A percentile compares a stretch with the other conserved stretches of the same genome.
These are phyloP conservation scores for Coleophora deauratella DNA, from an alignment of 2,888 invertebrate species.

Conservation along the genomic window DNA sequence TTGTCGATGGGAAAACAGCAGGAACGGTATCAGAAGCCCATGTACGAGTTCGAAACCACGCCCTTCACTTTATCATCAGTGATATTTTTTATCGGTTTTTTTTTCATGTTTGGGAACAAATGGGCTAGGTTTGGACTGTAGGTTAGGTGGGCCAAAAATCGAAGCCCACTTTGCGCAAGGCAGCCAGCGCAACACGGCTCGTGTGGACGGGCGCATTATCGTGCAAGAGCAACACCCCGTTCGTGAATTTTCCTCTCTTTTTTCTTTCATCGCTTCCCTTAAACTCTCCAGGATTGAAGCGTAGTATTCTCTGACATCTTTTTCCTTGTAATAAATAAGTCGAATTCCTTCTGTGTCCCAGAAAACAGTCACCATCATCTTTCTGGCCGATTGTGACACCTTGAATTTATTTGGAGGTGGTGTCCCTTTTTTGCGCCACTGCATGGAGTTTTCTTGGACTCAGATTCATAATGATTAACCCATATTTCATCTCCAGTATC, in stretches of 20 bases:
- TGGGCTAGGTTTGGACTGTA: constrained; percentile 11
- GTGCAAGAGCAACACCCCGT: constrained; percentile 10
- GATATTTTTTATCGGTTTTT: constrained; percentile 4
- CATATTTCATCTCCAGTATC: constrained; percentile 21
- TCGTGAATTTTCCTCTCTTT: constrained; percentile 9
- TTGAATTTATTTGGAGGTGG: no score
- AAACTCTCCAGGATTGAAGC: constrained; percentile 15
- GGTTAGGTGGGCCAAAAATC: constrained; percentile 9
- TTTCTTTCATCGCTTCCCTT: constrained; percentile 10
- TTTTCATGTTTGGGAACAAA: constrained; percentile 9
- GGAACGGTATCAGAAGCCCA: no score
- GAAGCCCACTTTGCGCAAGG: constrained; percentile 1
- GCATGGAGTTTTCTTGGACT: constrained; percentile 1
- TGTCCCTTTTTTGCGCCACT: no score
- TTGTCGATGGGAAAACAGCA: no score
- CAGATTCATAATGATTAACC: constrained; percentile 21
- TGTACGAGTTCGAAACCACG: no score
- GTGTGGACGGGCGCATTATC: no score
- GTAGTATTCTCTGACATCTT: constrained; percentile 9
- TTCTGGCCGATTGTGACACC: background rate
- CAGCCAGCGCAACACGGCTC: no score
- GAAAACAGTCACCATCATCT: constrained; percentile 8
- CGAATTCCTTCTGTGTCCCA: constrained; percentile 11
- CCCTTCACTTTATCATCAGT: no score
- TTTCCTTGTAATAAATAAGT: constrained; percentile 12